phyloP scores from a whole-genome alignment of 2,888 invertebrate genomes.

The Tenodera sinensis region DNA sequence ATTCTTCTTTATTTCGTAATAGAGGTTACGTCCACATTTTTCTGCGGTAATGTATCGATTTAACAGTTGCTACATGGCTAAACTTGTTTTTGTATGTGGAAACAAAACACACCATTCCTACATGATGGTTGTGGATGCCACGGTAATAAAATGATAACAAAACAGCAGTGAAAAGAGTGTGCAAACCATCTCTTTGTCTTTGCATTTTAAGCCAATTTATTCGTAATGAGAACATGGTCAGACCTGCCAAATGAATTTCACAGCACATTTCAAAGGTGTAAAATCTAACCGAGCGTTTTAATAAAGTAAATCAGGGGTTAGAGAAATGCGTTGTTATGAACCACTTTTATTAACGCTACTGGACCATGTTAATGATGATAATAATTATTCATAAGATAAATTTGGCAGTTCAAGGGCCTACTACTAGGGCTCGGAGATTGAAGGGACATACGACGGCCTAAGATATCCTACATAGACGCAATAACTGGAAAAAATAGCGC shows the following conservation, averaged over 20 bases:
- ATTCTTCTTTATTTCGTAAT: not conserved
- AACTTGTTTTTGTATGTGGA: not conserved
- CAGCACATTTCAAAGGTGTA: not conserved
- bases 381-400: too few relatives aligned
- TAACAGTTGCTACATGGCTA: not conserved
- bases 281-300: too few relatives aligned
- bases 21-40: not conserved
- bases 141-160: not conserved
- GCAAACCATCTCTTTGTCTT: not conserved
- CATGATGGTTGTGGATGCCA: not conserved
- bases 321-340: too few relatives aligned
- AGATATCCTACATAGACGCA: too few relatives aligned
- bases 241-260: not conserved
- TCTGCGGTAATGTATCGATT: not conserved
- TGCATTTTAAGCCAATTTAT: not conserved
- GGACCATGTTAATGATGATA: too few relatives aligned
- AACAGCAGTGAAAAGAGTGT: not conserved
- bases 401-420: too few relatives aligned
- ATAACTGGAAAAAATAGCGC: too few relatives aligned
- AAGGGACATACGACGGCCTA: too few relatives aligned
- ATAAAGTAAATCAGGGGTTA: too few relatives aligned
- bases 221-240: not conserved
- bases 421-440: too few relatives aligned
- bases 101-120: not conserved
- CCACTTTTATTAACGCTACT: too few relatives aligned